Percentiles rank a stretch among this genome's conserved stretches.
These are phyloP conservation scores for Eupeodes corollae DNA, from an alignment of 1,140 invertebrate species.

Conservation along the genomic window DNA sequence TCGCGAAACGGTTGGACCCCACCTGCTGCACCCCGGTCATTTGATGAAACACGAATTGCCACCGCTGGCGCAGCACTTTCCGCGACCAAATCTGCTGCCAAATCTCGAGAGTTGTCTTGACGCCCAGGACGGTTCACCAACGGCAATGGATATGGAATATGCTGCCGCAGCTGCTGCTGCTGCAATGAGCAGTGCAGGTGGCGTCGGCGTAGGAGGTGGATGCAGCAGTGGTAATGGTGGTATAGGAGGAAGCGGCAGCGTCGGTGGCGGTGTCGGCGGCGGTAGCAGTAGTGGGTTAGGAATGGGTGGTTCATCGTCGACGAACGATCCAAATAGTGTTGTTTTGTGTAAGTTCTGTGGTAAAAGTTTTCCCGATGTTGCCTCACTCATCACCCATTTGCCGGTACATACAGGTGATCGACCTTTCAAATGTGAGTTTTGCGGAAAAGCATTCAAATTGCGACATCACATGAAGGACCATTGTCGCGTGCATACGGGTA, in stretches of 20 bases:
- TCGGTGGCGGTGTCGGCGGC: background rate
- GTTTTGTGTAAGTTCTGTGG: conserved; percentile 83
- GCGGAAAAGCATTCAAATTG: conserved; percentile 80
- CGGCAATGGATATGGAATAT: conserved; percentile 30
- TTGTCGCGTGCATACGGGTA: conserved; percentile 77
- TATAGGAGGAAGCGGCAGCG: background rate
- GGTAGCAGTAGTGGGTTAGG: conserved; percentile 10
- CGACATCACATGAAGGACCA: conserved; percentile 89
- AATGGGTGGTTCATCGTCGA: conserved; percentile 31
- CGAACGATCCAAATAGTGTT: conserved; percentile 54
- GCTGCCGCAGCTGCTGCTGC: conserved; percentile 38
- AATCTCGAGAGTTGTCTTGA: conserved; percentile 36
- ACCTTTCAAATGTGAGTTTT: conserved; percentile 84
- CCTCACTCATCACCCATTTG: conserved; percentile 70
- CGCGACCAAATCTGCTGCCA: conserved; percentile 40
- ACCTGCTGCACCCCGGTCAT: conserved; percentile 39
- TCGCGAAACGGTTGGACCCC: conserved; percentile 51
- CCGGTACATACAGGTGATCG: conserved; percentile 79
- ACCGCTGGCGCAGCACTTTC: conserved; percentile 26
- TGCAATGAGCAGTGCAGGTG: conserved; percentile 7
- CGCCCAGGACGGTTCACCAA: conserved; percentile 36
- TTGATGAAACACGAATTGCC: conserved; percentile 37
- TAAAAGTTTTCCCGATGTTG: conserved; percentile 79
- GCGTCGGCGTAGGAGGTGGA: background rate
- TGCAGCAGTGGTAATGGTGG: conserved; percentile 3